Evolutionary conservation across 92 coral and sea anemone genomes (phyloP).

Genomic region (Epizoanthus scotinus): DNA sequence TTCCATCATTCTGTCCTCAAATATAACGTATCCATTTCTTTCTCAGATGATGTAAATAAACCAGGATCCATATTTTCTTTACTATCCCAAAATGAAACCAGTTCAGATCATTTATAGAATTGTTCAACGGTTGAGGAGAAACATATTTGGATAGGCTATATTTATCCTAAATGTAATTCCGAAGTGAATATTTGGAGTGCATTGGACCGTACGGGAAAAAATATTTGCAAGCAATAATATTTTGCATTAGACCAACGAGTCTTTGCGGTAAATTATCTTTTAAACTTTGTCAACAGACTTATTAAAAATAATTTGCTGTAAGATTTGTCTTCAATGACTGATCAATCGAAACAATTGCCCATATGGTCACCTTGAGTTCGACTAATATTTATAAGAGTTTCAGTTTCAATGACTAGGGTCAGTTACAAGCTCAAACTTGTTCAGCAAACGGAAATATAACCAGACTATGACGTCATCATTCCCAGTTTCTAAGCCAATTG

Average conservation of each 20-base stretch:
- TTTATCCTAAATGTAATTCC: neutral
- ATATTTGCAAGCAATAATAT: constrained; percentile 27
- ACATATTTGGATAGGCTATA: neutral
- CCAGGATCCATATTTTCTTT: too few species aligned
- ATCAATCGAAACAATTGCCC: neutral
- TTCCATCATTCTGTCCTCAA: too few species aligned
- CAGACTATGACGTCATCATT: constrained; percentile 18
- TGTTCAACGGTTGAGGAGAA: too few species aligned
- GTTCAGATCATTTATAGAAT: too few species aligned
- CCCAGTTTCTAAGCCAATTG: constrained; percentile 11
- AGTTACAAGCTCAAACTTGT: constrained; percentile 34
- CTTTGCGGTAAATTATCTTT: neutral
- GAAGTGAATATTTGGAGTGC: constrained; percentile 12
- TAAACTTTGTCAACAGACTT: constrained; percentile 21
- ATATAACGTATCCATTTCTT: too few species aligned
- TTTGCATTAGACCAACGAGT: neutral
- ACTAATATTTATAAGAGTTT: neutral
- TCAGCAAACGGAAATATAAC: constrained; percentile 12
- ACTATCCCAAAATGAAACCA: too few species aligned
- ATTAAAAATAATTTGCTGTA: constrained; percentile 11
- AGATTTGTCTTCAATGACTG: neutral
- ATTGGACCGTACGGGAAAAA: constrained; percentile 19
- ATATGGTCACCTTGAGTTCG: constrained; percentile 9
- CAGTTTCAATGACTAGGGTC: neutral
- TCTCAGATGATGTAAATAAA: too few species aligned